A percentile compares a stretch with the other conserved stretches of the same genome.
Conservation (phyloP, 2,797 vertebrate genomes). For the Lepilemur ruficaudatus region DNA sequence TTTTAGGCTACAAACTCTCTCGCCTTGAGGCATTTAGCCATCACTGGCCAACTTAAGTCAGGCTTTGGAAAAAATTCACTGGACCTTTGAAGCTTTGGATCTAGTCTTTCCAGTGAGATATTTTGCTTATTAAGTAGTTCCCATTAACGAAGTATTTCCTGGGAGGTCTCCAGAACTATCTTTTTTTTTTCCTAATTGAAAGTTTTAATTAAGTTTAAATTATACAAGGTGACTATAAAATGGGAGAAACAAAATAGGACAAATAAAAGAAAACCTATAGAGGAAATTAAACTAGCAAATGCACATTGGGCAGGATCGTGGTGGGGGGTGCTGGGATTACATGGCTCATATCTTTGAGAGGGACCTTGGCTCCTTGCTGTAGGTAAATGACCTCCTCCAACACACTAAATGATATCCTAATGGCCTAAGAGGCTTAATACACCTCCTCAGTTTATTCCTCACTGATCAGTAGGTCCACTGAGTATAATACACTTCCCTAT, state of each 20-base stretch:
- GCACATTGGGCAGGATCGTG: constrained; percentile 49
- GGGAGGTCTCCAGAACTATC: constrained; percentile 43
- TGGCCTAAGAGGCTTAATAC: constrained; percentile 60
- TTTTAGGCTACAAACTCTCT: not conserved
- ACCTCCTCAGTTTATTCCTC: constrained; percentile 37
- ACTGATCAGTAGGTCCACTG: constrained; percentile 28
- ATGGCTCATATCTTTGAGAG: constrained; percentile 43
- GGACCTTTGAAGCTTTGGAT: constrained; percentile 9
- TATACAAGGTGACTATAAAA: constrained; percentile 64
- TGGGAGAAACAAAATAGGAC: constrained; percentile 64
- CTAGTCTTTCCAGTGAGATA: not conserved
- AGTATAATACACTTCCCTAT: constrained; percentile 36
- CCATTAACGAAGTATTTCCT: constrained; percentile 68
- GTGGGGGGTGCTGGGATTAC: constrained; percentile 51
- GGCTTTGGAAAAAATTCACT: not conserved
- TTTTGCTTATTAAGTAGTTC: constrained; percentile 67
- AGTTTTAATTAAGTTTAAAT: constrained; percentile 78
- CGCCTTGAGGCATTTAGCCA: not conserved
- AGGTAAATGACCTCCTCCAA: constrained; percentile 69
- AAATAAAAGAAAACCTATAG: constrained; percentile 67
- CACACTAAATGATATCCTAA: constrained; percentile 63
- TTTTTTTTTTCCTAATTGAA: constrained; percentile 46
- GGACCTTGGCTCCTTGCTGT: constrained; percentile 59
- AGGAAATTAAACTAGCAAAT: constrained; percentile 70
- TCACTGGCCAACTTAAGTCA: not conserved